Evolutionary conservation across 2,797 vertebrate species (phyloP).

Genomic region (Eupleurogrammus muticus): DNA sequence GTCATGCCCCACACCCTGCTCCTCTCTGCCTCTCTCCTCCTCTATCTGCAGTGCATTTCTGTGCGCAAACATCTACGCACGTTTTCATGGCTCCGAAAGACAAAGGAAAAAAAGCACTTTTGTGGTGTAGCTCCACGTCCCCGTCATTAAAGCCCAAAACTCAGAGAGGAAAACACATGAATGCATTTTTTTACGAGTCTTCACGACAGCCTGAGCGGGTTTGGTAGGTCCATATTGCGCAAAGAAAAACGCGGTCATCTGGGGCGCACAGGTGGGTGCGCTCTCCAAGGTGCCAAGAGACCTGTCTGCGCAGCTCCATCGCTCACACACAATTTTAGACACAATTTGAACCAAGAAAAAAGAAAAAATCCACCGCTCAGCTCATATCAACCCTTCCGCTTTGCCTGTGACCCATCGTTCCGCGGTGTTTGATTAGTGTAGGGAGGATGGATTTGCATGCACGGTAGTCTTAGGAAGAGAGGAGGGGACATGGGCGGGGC

Average conservation of each 20-base stretch:
- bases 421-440: conserved; percentile 62
- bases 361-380: conserved; percentile 27
- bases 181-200: conserved; percentile 14
- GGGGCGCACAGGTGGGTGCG: conserved; percentile 80
- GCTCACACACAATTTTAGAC: conserved; percentile 38
- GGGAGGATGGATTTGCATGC: conserved; percentile 75
- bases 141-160: conserved; percentile 32
- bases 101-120: conserved; percentile 65
- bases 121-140: conserved; percentile 26
- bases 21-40: conserved; percentile 31
- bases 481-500: conserved; percentile 85
- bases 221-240: conserved; percentile 63
- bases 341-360: conserved; percentile 36
- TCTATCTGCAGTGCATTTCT: conserved; percentile 70
- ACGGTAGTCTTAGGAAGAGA: conserved; percentile 80
- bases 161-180: conserved; percentile 12
- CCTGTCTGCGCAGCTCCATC: conserved; percentile 45
- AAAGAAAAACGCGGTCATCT: conserved; percentile 63
- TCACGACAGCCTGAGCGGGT: conserved; percentile 17
- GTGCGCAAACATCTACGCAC: conserved; percentile 72
- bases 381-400: conserved; percentile 30
- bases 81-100: conserved; percentile 59
- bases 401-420: conserved; percentile 45
- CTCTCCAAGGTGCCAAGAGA: conserved; percentile 74
- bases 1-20: conserved; percentile 50